Base-by-base conservation (phyloP, 2,797 vertebrate species). In the Sylvilagus floridanus region DNA sequence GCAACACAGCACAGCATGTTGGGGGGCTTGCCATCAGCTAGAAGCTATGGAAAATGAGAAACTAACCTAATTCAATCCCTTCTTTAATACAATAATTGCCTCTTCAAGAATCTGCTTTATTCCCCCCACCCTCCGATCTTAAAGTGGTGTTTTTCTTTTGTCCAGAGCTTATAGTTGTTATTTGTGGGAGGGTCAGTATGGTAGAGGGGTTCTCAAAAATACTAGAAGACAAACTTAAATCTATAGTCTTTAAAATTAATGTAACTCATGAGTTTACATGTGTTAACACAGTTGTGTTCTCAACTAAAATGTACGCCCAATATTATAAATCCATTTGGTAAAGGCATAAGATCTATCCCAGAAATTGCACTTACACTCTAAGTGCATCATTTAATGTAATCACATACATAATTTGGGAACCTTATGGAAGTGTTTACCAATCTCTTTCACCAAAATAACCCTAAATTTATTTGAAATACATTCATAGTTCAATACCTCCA, bases 381-480 rank as follows among this genome's bases (percentile, higher is more conserved):
- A 95, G n/a, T 19, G 21, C n/a, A 76, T 69, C 12, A 7, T 90
- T 90, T 88, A 57, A 75, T 63, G 60, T 47, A 50, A 76, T 21
- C 50, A 79, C 6, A 65, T 10, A 37, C 11, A 12, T 35, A 71
- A 73, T 71, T 73, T 79, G 50, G 75, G 72, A 71, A 91, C 11
- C 4, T 37, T 73, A 32, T 24, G 81, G 35, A 47, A 37, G 11
- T 37, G 47, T 73, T 91, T 93, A 10, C 90, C 7, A 52, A 21
- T 75, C 13, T 95, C 57, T 85, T 50, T 77, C 62, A 87, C 54
- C 35, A 93, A 82, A 77, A 62, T 35, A 1, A 19, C 22, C 63
- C 57, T 24, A 91, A 32, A 60, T 77, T 84, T 75, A 73, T 83
- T 90, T 8, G 42, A 88, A 65, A 91, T 60, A 32, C 91, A 50